Evolutionary conservation across 2,888 invertebrate species (phyloP), one percentile per base, ranked within the genome.

Genomic region (Amiota minor): DNA sequence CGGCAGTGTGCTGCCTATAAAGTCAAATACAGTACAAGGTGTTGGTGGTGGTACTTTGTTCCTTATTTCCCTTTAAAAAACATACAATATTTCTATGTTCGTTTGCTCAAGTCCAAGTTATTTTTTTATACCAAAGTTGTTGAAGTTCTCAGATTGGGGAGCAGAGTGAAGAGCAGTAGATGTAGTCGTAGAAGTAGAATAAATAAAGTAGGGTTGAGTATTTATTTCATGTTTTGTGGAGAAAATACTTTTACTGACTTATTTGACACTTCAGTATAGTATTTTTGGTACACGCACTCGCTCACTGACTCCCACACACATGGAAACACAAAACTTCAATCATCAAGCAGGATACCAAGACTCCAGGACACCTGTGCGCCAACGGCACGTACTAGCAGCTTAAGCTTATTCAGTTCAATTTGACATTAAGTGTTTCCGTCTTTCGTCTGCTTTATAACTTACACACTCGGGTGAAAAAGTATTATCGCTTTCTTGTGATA

Each of bases 201-300:
- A 23, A 23, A 23, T 1, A 3, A 23, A 23, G 3, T 23, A 23
- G 3, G 23, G 23, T 23, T 23, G 11, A 20, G 14, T 62, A 62
- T 35, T 62, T 62, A 62, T 35, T 62, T 62, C 45, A 23, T 35
- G 23, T 62, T 62, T 23, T 62, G 62, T 62, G 62, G 62, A 23
- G n/a, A 62, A 62, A 62, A 62, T 35, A 62, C 23, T 62, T 62
- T 35, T 14, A 35, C n/a, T 35, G 62, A 35, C 62, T 62, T 62
- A 62, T 35, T 62, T 11, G 35, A 62, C 35, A 62, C 62, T 62
- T 62, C 12, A 23, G 62, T 35, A 11, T 62, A 62, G 23, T 23
- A 23, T 23, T 23, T 62, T 23, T 62, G 23, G 35, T 12, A 35
- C 35, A 62, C 11, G 35, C 35, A 62, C 3, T 35, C 11, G 23